These are phyloP conservation scores for Circaetus gallicus DNA, from an alignment of 2,113 vertebrate genomes.

Conservation along the genomic window DNA sequence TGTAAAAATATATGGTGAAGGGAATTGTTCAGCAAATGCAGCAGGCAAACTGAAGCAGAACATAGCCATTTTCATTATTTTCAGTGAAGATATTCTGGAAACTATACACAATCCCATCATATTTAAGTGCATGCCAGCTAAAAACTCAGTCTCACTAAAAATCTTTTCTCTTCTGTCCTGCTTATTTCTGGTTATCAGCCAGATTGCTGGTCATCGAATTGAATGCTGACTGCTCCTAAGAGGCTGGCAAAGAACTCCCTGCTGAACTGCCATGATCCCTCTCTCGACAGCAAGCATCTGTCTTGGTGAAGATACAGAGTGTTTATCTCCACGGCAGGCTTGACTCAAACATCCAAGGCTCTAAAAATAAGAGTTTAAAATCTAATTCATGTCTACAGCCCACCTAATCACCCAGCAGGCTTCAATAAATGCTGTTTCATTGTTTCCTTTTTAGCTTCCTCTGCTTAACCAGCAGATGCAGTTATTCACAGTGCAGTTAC, in stretches of 20 bases:
- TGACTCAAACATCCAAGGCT: neutral
- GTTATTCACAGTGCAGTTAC: neutral
- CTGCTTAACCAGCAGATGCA: neutral
- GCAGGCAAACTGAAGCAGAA: neutral
- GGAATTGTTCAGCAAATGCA: neutral
- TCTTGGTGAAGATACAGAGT: neutral
- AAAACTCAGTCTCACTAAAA: neutral
- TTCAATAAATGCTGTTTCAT: neutral
- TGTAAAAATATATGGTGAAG: neutral
- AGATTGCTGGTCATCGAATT: neutral
- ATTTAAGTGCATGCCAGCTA: neutral
- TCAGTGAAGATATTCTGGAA: neutral
- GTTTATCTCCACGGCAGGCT: neutral
- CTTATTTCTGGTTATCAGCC: neutral
- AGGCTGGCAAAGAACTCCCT: neutral
- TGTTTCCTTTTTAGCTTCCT: neutral
- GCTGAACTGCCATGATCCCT: neutral
- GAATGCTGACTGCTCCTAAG: neutral
- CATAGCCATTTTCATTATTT: neutral
- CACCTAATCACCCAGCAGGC: slow-evolving; percentile 2
- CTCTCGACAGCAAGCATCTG: neutral
- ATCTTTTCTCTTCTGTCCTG: neutral
- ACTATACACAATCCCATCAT: neutral
- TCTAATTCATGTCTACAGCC: neutral
- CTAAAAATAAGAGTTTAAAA: slow-evolving; percentile 24